phyloP scores from a whole-genome alignment of 2,888 invertebrate species.

The Netelia virgata region DNA sequence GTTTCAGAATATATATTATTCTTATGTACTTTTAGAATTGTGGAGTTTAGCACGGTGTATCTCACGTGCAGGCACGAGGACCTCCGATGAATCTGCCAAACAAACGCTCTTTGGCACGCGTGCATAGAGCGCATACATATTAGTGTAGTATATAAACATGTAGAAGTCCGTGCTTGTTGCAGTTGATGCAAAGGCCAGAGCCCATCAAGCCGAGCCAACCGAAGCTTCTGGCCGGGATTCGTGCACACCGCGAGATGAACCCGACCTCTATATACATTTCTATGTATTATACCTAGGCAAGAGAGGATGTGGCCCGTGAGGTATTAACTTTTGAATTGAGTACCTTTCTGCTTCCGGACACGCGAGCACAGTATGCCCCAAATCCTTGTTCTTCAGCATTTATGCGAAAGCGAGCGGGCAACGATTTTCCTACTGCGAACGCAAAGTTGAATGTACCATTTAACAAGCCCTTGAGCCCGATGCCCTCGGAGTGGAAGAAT shows the following conservation, averaged over 20 bases:
- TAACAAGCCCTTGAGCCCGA: not conserved
- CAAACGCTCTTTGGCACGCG: constrained; percentile 24
- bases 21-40: not conserved
- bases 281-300: constrained; percentile 19
- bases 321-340: constrained; percentile 74
- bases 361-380: constrained; percentile 60
- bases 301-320: constrained; percentile 56
- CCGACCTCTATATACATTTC: constrained; percentile 58
- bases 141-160: not conserved
- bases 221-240: constrained; percentile 33
- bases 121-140: constrained; percentile 20
- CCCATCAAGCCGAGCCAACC: constrained; percentile 34
- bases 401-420: constrained; percentile 10
- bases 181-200: constrained; percentile 8
- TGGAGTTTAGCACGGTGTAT: not conserved
- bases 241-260: constrained; percentile 43
- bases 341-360: constrained; percentile 64
- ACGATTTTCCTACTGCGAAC: constrained; percentile 32
- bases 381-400: constrained; percentile 36
- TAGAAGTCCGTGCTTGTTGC: constrained; percentile 14
- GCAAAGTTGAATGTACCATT: constrained; percentile 9
- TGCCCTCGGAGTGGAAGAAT: not conserved
- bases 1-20: not conserved
- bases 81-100: constrained; percentile 32
- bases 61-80: constrained; percentile 28